phyloP scores from a whole-genome alignment of 1,140 invertebrate genomes.

The Heterodera schachtii region DNA sequence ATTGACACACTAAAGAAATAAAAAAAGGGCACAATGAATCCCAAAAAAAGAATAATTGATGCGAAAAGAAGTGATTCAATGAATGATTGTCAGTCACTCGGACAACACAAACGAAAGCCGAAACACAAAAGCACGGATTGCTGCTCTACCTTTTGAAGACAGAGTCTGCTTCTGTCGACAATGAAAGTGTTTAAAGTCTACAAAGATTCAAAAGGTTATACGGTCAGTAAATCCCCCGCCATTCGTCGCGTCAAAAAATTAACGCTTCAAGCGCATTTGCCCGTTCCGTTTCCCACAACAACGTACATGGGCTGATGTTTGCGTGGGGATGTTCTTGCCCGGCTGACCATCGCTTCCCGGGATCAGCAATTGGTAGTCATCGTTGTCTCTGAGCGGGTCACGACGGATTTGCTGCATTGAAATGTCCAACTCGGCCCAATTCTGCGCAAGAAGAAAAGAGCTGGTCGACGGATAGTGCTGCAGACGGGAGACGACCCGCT shows the following conservation, averaged over 20 bases:
- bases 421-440: conserved; percentile 56
- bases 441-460: conserved; percentile 50
- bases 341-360: conserved; percentile 1
- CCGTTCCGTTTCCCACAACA: neutral
- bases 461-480: conserved; percentile 4
- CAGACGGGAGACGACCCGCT: conserved; percentile 28
- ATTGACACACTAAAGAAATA: no score
- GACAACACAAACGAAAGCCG: conserved; percentile 27
- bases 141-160: conserved; percentile 58
- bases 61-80: no score
- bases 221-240: neutral
- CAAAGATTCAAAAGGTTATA: neutral
- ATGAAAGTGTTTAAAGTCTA: conserved; percentile 53
- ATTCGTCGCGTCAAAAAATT: neutral
- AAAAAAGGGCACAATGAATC: no score
- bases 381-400: conserved; percentile 60
- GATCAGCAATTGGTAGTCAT: conserved; percentile 62
- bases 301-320: neutral
- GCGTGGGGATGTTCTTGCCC: neutral
- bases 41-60: neutral
- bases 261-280: conserved; percentile 3
- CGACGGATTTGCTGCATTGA: conserved; percentile 47
- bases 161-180: conserved; percentile 61
- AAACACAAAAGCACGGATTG: neutral
- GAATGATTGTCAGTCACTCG: no score